Conservation (phyloP, 2,888 invertebrate genomes). For the Bembecia ichneumoniformis region DNA sequence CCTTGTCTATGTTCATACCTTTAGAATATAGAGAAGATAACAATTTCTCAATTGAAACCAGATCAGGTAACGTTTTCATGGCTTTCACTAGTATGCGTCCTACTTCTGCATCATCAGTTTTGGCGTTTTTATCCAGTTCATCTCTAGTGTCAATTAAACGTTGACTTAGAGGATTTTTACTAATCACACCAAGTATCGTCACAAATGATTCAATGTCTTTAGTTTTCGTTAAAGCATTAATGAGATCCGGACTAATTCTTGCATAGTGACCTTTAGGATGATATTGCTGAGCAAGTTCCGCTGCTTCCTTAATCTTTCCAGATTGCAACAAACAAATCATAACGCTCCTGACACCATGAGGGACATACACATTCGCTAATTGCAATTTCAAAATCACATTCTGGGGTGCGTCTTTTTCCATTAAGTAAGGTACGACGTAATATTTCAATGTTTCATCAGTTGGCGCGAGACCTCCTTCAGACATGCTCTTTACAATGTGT, state of each 20-base stretch:
- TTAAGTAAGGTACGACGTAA: constrained; percentile 81
- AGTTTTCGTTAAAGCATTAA: constrained; percentile 70
- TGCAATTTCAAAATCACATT: constrained; percentile 75
- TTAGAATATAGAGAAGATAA: constrained; percentile 70
- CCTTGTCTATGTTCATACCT: constrained; percentile 77
- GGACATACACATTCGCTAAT: constrained; percentile 70
- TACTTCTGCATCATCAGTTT: constrained; percentile 34
- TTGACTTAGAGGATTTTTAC: constrained; percentile 25
- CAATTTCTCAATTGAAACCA: constrained; percentile 58
- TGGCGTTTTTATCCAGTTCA: constrained; percentile 22
- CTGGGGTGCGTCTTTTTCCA: constrained; percentile 67
- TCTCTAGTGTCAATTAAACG: constrained; percentile 32
- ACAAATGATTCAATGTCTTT: constrained; percentile 76
- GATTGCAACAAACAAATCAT: constrained; percentile 71
- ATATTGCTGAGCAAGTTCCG: constrained; percentile 73
- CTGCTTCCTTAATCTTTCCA: constrained; percentile 75
- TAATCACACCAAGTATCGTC: constrained; percentile 64
- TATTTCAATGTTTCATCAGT: constrained; percentile 79
- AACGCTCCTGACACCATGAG: constrained; percentile 72
- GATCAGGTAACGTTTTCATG: constrained; percentile 47
- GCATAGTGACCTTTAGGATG: constrained; percentile 72
- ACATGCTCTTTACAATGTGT: constrained; percentile 77
- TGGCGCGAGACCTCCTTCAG: constrained; percentile 64
- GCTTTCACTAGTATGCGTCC: constrained; percentile 73
- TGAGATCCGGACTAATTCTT: constrained; percentile 69